phyloP scores from a whole-genome alignment of 2,888 invertebrate genomes.

The Cantharis lateralis region DNA sequence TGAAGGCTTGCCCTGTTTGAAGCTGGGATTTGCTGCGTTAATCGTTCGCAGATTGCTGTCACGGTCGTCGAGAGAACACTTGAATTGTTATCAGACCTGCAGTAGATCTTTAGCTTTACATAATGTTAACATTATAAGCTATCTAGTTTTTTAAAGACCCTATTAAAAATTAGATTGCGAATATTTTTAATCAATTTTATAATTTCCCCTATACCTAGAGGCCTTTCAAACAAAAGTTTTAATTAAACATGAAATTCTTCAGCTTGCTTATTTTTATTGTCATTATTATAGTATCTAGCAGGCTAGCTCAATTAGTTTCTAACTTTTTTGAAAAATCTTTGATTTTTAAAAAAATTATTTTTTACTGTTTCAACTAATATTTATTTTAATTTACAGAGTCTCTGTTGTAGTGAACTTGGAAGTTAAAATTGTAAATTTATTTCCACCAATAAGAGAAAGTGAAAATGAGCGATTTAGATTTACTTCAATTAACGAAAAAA shows the following conservation, averaged over 20 bases:
- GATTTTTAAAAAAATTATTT: too few relatives aligned
- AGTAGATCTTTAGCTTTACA: constrained; percentile 19
- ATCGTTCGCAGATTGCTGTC: constrained; percentile 48
- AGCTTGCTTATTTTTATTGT: background rate
- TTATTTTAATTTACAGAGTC: too few relatives aligned
- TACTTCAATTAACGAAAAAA: background rate
- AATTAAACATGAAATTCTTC: background rate
- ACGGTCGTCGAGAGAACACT: constrained; percentile 38
- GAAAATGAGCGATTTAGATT: background rate
- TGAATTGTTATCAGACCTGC: constrained; percentile 38
- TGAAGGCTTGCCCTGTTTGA: constrained; percentile 44
- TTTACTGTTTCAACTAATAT: too few relatives aligned
- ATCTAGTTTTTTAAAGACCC: constrained; percentile 7
- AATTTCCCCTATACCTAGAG: background rate
- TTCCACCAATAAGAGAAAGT: background rate
- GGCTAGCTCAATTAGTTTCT: too few relatives aligned
- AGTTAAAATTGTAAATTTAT: background rate
- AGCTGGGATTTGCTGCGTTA: constrained; percentile 45
- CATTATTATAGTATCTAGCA: too few relatives aligned
- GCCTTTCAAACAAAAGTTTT: too few relatives aligned
- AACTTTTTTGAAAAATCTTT: too few relatives aligned
- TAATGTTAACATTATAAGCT: constrained; percentile 13
- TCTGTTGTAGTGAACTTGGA: background rate
- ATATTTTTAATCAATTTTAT: background rate
- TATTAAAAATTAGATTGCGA: background rate